Percentiles rank a stretch among this genome's conserved stretches.
Evolutionary conservation across 2,113 vertebrate genomes (phyloP).

Genomic region (Aphelocoma coerulescens): DNA sequence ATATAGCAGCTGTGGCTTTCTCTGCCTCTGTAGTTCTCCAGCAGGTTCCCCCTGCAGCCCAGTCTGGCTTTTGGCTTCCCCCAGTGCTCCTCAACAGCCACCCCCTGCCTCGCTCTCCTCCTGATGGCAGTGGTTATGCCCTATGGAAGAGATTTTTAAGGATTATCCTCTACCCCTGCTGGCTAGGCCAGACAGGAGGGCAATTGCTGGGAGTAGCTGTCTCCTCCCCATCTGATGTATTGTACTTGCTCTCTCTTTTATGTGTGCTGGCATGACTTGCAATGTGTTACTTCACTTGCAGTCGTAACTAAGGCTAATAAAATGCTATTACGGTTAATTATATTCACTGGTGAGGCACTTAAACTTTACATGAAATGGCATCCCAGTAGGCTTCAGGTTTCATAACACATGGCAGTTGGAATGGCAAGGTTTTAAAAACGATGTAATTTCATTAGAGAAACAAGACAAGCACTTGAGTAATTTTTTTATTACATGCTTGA

Average conservation of each 20-base stretch:
- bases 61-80: not conserved
- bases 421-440: slow-evolving; percentile 39
- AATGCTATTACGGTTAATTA: slow-evolving; percentile 60
- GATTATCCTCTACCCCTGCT: slow-evolving; percentile 40
- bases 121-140: not conserved
- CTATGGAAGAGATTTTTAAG: slow-evolving; percentile 24
- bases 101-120: not conserved
- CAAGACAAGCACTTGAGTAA: slow-evolving; percentile 21
- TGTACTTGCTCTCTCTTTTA: slow-evolving; percentile 20
- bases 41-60: not conserved
- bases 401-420: slow-evolving; percentile 30
- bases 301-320: slow-evolving; percentile 46
- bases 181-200: slow-evolving; percentile 38
- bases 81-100: not conserved
- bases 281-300: slow-evolving; percentile 21
- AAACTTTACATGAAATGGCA: slow-evolving; percentile 59
- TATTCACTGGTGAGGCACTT: slow-evolving; percentile 21
- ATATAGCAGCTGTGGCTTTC: not conserved
- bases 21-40: not conserved
- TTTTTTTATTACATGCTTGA: slow-evolving; percentile 20
- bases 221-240: slow-evolving; percentile 13
- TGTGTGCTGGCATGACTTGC: slow-evolving; percentile 22
- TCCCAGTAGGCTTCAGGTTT: slow-evolving; percentile 27
- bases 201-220: slow-evolving; percentile 33
- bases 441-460: slow-evolving; percentile 50